phyloP scores from a whole-genome alignment of 92 coral and sea anemone genomes.

The Epizoanthus illoricatus region DNA sequence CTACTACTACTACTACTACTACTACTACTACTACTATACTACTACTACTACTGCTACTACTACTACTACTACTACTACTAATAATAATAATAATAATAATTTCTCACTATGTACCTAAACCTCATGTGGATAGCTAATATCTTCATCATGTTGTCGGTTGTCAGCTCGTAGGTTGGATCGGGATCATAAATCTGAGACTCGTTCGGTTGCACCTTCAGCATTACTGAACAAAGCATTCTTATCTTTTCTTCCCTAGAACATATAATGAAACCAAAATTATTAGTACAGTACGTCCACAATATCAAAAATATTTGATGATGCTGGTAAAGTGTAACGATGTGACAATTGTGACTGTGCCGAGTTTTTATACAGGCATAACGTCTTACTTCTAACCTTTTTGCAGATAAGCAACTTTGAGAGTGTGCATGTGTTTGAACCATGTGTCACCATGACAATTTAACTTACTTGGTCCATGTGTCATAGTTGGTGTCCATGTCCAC shows the following conservation, averaged over 20 bases:
- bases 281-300: not conserved
- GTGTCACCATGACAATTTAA: not conserved
- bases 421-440: not conserved
- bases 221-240: constrained; percentile 53
- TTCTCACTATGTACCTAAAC: constrained; percentile 59
- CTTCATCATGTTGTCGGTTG: constrained; percentile 83
- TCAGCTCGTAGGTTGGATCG: constrained; percentile 74
- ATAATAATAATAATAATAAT: too few relatives aligned
- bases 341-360: too few relatives aligned
- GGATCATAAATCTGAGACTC: constrained; percentile 50
- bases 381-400: too few relatives aligned
- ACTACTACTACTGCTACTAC: too few relatives aligned
- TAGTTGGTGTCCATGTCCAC: constrained; percentile 64
- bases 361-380: too few relatives aligned
- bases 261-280: not conserved
- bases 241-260: constrained; percentile 53
- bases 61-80: too few relatives aligned
- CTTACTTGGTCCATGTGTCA: constrained; percentile 59
- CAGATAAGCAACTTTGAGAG: too few relatives aligned
- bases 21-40: too few relatives aligned
- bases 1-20: too few relatives aligned
- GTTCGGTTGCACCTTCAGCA: constrained; percentile 45
- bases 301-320: too few relatives aligned
- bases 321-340: too few relatives aligned
- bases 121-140: constrained; percentile 91